A percentile compares a stretch with the other conserved stretches of the same genome.
phyloP scores from a whole-genome alignment of 2,888 invertebrate genomes.

The Tetrapedia diversipes region DNA sequence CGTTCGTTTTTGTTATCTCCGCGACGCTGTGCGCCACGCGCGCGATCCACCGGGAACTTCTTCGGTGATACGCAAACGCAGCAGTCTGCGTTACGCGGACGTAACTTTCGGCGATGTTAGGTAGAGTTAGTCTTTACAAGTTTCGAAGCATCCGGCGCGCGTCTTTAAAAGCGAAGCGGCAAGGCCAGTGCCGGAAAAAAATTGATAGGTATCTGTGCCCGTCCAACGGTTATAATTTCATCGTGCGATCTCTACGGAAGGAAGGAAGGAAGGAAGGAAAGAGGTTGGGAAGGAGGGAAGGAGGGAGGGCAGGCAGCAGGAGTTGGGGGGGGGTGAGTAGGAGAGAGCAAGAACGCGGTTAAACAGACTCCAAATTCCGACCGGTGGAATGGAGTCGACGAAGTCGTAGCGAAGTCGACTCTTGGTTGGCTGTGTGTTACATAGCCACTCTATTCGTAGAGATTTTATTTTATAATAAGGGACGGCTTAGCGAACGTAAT shows the following conservation, averaged over 20 bases:
- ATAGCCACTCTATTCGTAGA: conserved; percentile 51
- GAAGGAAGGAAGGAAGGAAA: neutral
- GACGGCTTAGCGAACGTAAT: conserved; percentile 72
- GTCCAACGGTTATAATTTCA: conserved; percentile 49
- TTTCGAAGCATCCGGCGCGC: conserved; percentile 12
- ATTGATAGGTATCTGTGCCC: conserved; percentile 55
- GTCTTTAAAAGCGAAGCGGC: conserved; percentile 23
- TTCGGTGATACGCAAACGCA: neutral
- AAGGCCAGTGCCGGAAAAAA: conserved; percentile 62
- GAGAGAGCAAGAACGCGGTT: too few relatives aligned
- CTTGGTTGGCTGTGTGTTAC: conserved; percentile 44
- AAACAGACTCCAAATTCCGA: neutral
- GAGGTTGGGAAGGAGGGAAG: neutral
- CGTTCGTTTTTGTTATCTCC: neutral
- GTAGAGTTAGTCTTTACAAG: conserved; percentile 43
- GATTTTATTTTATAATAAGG: conserved; percentile 73
- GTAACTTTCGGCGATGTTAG: conserved; percentile 30
- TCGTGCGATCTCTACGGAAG: conserved; percentile 49
- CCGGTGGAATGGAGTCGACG: conserved; percentile 12
- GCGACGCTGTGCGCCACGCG: conserved; percentile 28
- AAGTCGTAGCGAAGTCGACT: neutral
- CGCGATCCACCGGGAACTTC: conserved; percentile 2
- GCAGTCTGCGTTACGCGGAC: neutral
- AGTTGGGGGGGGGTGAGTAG: too few relatives aligned
- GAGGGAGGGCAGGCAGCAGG: too few relatives aligned